phyloP scores from a whole-genome alignment of 1,140 invertebrate genomes.

The Macrobrachium nipponense region DNA sequence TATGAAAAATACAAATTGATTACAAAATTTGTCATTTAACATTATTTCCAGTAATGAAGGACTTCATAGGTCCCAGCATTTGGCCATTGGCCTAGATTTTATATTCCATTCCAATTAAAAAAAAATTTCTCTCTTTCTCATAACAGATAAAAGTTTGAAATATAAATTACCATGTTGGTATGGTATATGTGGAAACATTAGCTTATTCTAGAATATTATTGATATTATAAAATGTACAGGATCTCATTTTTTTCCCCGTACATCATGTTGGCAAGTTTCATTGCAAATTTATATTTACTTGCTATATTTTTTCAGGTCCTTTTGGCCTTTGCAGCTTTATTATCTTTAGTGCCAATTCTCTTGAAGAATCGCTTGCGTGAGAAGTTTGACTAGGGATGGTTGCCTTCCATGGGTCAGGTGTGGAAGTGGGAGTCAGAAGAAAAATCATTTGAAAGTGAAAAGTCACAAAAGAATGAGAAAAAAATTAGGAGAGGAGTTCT shows the following conservation, averaged over 20 bases:
- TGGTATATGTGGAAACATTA: too few relatives aligned
- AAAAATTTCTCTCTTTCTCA: too few relatives aligned
- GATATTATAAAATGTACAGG: not conserved
- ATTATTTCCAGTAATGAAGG: too few relatives aligned
- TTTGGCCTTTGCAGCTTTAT: constrained; percentile 71
- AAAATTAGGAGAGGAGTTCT: constrained; percentile 33
- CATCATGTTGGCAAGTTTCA: not conserved
- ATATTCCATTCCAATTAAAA: too few relatives aligned
- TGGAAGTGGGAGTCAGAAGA: constrained; percentile 8
- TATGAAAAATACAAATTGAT: too few relatives aligned
- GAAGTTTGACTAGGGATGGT: constrained; percentile 79
- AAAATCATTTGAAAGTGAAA: not conserved
- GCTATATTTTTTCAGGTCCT: constrained; percentile 51
- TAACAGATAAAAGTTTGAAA: too few relatives aligned
- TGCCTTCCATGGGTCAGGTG: constrained; percentile 44
- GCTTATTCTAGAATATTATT: not conserved
- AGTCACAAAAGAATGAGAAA: not conserved
- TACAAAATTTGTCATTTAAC: too few relatives aligned
- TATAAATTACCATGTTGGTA: too few relatives aligned
- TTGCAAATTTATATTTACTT: not conserved
- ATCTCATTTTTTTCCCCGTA: not conserved
- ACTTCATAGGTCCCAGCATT: too few relatives aligned
- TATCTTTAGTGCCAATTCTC: constrained; percentile 91
- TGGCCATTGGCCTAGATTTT: too few relatives aligned
- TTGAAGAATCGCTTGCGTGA: constrained; percentile 86